Percentiles rank a stretch among this genome's conserved stretches.
phyloP scores from a whole-genome alignment of 2,797 vertebrate genomes.

The Varecia variegata region DNA sequence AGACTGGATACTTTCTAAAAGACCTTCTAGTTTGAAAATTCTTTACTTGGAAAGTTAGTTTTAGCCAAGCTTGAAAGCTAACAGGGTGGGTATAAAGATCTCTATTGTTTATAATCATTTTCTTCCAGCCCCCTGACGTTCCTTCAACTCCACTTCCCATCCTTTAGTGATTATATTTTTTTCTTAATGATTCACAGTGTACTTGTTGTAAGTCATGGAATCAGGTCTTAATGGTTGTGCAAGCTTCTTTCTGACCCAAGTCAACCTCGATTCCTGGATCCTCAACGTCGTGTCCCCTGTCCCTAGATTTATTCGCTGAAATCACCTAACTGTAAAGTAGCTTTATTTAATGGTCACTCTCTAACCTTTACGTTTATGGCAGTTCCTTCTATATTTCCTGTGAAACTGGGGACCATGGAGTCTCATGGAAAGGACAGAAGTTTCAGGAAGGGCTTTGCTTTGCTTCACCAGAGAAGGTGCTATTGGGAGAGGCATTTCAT shows the following conservation, averaged over 20 bases:
- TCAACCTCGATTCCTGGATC: neutral
- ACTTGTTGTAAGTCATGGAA: neutral
- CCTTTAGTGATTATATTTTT: neutral
- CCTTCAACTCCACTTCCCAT: neutral
- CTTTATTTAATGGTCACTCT: neutral
- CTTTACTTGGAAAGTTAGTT: constrained; percentile 4
- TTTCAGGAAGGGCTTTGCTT: neutral
- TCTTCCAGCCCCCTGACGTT: neutral
- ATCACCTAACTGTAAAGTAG: neutral
- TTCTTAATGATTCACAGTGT: neutral
- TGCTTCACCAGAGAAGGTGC: neutral
- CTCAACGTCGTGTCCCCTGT: neutral
- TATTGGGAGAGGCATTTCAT: neutral
- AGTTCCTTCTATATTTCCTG: neutral
- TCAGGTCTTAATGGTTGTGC: neutral
- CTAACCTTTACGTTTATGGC: neutral
- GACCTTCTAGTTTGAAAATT: neutral
- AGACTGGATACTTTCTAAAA: neutral
- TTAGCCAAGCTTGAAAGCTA: neutral
- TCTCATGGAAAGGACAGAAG: neutral
- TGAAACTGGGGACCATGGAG: neutral
- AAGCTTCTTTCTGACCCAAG: neutral
- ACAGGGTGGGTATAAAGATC: neutral
- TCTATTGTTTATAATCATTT: neutral
- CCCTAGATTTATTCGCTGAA: neutral